A percentile compares a stretch with the other conserved stretches of the same genome.
Evolutionary conservation across 2,888 invertebrate species (phyloP).

Genomic region (Calameuta idolon): DNA sequence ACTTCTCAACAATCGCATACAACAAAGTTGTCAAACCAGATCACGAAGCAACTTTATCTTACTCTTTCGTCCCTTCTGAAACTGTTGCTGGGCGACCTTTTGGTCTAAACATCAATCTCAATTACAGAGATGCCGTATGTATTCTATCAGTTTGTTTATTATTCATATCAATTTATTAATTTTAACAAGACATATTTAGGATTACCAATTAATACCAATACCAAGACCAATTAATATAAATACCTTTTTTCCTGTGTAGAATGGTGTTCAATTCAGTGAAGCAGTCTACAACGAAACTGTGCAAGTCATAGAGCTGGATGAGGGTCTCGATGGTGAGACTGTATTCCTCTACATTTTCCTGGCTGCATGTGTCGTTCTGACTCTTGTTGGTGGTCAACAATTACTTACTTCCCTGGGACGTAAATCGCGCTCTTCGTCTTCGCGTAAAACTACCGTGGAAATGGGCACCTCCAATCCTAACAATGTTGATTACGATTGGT

Average conservation of each 20-base stretch:
- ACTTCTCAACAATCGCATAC: conserved; percentile 93
- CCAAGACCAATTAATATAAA: conserved; percentile 8
- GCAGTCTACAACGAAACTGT: conserved; percentile 99
- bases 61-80: conserved; percentile 95
- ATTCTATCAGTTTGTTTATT: conserved; percentile 2
- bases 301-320: conserved; percentile 94
- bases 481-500: conserved; percentile 98
- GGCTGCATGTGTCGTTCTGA: conserved; percentile 87
- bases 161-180: not conserved
- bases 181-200: conserved; percentile 6
- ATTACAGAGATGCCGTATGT: conserved; percentile 81
- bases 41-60: conserved; percentile 94
- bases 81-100: conserved; percentile 97
- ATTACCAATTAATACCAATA: too few species aligned
- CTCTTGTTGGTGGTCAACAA: conserved; percentile 90
- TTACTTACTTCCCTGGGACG: conserved; percentile 87
- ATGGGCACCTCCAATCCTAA: conserved; percentile 90
- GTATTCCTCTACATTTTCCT: conserved; percentile 98
- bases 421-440: conserved; percentile 73
- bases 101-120: conserved; percentile 92
- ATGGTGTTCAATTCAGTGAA: conserved; percentile 79
- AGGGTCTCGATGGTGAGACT: conserved; percentile 97
- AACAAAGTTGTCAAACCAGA: conserved; percentile 89
- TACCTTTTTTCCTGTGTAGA: conserved; percentile 62
- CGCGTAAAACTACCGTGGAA: conserved; percentile 79